A percentile compares a stretch with the other conserved stretches of the same genome.
These are phyloP conservation scores for Bufo bufo DNA, from an alignment of 2,113 vertebrate species.

Conservation along the genomic window DNA sequence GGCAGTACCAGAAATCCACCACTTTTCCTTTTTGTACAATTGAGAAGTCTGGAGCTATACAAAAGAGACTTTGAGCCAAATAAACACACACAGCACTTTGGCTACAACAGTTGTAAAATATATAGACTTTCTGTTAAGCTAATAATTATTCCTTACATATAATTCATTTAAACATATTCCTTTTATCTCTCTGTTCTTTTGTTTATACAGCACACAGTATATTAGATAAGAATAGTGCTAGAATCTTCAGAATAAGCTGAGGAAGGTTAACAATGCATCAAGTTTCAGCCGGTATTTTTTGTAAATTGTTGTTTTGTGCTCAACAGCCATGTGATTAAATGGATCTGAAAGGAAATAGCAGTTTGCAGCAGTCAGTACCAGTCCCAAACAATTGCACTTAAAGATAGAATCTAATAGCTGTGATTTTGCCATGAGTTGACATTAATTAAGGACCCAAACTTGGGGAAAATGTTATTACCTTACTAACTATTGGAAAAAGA, in stretches of 20 bases:
- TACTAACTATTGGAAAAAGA: background rate
- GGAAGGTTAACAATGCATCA: background rate
- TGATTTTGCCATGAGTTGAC: background rate
- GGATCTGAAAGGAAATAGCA: slow-evolving; percentile 6
- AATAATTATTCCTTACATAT: no score
- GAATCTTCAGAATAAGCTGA: background rate
- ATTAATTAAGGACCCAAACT: slow-evolving; percentile 22
- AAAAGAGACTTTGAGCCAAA: no score
- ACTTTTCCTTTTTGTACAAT: no score
- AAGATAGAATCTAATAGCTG: background rate
- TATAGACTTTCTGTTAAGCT: no score
- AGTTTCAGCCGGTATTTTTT: background rate
- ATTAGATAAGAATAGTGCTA: background rate
- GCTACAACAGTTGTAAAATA: no score
- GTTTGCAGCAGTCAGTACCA: background rate
- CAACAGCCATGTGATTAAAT: background rate
- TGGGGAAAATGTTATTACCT: background rate
- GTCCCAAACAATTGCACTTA: background rate
- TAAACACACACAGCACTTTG: no score
- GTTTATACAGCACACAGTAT: background rate
- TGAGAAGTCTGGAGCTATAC: no score
- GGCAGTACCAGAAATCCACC: no score
- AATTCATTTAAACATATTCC: background rate
- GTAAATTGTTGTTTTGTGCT: slow-evolving; percentile 18
- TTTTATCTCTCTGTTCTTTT: background rate